Percentiles rank a stretch among this genome's conserved stretches.
These are phyloP conservation scores for Ornithorhynchus anatinus DNA, from an alignment of 2,113 vertebrate species.

Conservation along the genomic window DNA sequence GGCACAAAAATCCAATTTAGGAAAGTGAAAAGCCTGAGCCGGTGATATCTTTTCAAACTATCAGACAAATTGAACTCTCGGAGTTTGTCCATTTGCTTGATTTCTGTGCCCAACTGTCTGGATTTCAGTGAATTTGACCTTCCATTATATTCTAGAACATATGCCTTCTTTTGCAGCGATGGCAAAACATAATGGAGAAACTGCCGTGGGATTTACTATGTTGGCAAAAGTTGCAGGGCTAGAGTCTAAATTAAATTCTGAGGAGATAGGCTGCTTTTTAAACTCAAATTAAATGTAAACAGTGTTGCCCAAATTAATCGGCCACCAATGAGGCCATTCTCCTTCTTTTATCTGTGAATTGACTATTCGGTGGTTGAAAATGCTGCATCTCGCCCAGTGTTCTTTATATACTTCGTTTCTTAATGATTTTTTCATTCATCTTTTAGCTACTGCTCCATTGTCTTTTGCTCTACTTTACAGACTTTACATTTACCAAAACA, in stretches of 20 bases:
- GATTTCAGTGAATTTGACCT: neutral
- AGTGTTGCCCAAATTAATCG: neutral
- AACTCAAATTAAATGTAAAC: neutral
- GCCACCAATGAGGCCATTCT: neutral
- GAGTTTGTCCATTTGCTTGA: neutral
- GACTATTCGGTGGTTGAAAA: rapidly evolving
- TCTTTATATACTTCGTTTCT: neutral
- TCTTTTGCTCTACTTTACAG: neutral
- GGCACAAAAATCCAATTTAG: neutral
- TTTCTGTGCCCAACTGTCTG: neutral
- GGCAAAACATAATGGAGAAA: no score
- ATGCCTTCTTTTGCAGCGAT: no score
- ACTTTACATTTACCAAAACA: neutral
- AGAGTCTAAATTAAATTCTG: neutral
- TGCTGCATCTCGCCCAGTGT: no score
- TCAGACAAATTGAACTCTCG: neutral
- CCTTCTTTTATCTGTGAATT: no score
- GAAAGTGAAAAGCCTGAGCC: neutral
- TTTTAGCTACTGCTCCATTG: neutral
- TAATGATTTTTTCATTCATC: neutral
- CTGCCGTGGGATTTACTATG: no score
- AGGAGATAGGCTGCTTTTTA: neutral
- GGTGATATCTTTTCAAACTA: neutral
- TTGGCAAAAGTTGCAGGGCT: no score
- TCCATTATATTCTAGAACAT: neutral